Conservation (phyloP, 30 jellyfish, hydroid and myxozoan species). For the Chrysaora quinquecirrha region DNA sequence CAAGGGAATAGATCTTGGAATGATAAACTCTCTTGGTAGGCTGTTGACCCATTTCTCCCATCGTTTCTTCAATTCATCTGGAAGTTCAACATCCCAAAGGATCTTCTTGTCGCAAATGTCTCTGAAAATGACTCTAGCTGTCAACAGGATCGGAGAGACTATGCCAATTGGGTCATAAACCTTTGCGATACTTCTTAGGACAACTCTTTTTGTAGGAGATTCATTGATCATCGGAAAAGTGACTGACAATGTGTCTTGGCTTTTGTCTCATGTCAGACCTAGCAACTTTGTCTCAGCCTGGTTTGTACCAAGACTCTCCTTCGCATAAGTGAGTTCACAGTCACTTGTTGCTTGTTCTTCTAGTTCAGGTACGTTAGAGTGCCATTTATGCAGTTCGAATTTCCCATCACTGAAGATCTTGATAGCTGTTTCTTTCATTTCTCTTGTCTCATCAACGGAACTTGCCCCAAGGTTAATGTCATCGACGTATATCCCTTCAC, state of each 20-base stretch:
- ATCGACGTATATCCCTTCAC: conserved; percentile 55
- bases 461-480: conserved; percentile 37
- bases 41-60: conserved; percentile 57
- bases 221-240: conserved; percentile 29
- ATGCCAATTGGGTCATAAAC: conserved; percentile 69
- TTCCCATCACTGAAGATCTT: conserved; percentile 43
- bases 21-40: conserved; percentile 37
- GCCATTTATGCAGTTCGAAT: conserved; percentile 31
- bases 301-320: conserved; percentile 52
- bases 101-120: conserved; percentile 63
- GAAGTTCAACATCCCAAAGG: conserved; percentile 71
- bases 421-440: conserved; percentile 35
- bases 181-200: conserved; percentile 47
- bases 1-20: conserved; percentile 66
- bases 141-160: conserved; percentile 45
- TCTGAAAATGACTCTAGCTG: conserved; percentile 47
- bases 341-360: conserved; percentile 18
- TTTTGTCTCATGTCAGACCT: conserved; percentile 76
- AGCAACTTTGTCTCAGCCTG: conserved; percentile 53
- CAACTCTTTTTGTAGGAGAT: conserved; percentile 38
- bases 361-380: conserved; percentile 19
- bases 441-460: not conserved
- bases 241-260: conserved; percentile 39
- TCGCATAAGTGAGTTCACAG: conserved; percentile 57
- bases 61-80: conserved; percentile 29